Base-by-base conservation (phyloP, 2,113 vertebrate species). In the Nerophis lumbriciformis region DNA sequence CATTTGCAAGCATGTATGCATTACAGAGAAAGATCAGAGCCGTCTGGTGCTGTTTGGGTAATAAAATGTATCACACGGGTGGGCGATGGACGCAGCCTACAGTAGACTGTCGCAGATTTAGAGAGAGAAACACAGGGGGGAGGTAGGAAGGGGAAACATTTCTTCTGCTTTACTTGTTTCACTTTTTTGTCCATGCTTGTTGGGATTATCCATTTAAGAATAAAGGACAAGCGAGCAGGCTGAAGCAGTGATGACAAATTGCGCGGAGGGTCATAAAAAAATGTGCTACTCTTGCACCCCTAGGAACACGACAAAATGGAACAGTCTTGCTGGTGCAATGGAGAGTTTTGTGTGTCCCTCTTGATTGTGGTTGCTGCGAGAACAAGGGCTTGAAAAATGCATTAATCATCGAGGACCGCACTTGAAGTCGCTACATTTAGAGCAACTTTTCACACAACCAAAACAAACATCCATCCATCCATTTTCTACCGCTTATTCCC, bases 401-500 rank as follows among this genome's bases (percentile, higher is more conserved):
- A 79, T 84, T 82, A 80, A 83, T 85, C 66, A 87, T 70, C 12
- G 62, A 63, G 65, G 70, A 70, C 57, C 55, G 66, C 65, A 74
- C 68, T 75, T 65, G 57, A 79, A n/a, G 13, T 53, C 65, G 36
- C 69, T 14, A 12, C 55, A 67, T 52, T 63, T 37, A 39, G 48
- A 76, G 76, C 13, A 36, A 60, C 62, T 64, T 71, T 78, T 66
- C 55, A 56, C 72, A 78, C 72, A 61, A 75, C 74, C 53, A 54
- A 82, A 69, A 79, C 63, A 73, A 77, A 72, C 57, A 72, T n/a
- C n/a, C n/a, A n/a, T n/a, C n/a, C n/a, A n/a, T n/a, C n/a, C n/a
- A n/a, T n/a, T n/a, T n/a, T n/a, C n/a, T n/a, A n/a, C n/a, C n/a
- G n/a, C n/a, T n/a, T n/a, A n/a, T n/a, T n/a, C n/a, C n/a, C n/a